Evolutionary conservation across 2,888 invertebrate genomes (phyloP).

Genomic region (Nemapogon koenigi): DNA sequence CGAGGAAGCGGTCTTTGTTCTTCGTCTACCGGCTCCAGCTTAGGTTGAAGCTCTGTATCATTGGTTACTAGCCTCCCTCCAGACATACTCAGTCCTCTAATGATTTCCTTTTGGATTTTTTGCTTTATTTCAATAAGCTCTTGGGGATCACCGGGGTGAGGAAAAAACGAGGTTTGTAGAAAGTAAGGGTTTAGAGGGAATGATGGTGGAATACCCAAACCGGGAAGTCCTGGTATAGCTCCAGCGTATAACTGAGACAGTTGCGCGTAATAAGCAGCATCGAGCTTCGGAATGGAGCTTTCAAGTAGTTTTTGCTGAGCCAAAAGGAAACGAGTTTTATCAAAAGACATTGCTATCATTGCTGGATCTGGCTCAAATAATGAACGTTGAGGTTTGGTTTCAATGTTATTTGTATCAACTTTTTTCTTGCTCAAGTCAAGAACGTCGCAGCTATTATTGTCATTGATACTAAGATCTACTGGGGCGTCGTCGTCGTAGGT

Average conservation of each 20-base stretch:
- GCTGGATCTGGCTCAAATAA: constrained; percentile 43
- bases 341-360: constrained; percentile 44
- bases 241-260: constrained; percentile 67
- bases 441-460: constrained; percentile 66
- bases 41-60: constrained; percentile 34
- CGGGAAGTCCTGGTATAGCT: constrained; percentile 59
- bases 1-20: constrained; percentile 54
- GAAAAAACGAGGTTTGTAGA: constrained; percentile 64
- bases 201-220: constrained; percentile 60
- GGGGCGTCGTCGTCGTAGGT: constrained; percentile 62
- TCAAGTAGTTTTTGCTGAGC: constrained; percentile 72
- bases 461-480: constrained; percentile 73
- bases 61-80: constrained; percentile 68
- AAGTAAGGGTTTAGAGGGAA: constrained; percentile 72
- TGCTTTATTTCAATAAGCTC: constrained; percentile 74
- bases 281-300: constrained; percentile 66
- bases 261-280: constrained; percentile 70
- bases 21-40: constrained; percentile 60
- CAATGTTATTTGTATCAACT: constrained; percentile 39
- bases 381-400: constrained; percentile 44
- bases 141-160: constrained; percentile 61
- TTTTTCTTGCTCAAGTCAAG: constrained; percentile 85
- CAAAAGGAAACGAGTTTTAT: constrained; percentile 63
- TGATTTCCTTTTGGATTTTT: constrained; percentile 69
- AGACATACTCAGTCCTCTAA: constrained; percentile 70